Evolutionary conservation across 2,797 vertebrate genomes (phyloP), one percentile per base, ranked within the genome.

Genomic region (Catostomus latipinnis): DNA sequence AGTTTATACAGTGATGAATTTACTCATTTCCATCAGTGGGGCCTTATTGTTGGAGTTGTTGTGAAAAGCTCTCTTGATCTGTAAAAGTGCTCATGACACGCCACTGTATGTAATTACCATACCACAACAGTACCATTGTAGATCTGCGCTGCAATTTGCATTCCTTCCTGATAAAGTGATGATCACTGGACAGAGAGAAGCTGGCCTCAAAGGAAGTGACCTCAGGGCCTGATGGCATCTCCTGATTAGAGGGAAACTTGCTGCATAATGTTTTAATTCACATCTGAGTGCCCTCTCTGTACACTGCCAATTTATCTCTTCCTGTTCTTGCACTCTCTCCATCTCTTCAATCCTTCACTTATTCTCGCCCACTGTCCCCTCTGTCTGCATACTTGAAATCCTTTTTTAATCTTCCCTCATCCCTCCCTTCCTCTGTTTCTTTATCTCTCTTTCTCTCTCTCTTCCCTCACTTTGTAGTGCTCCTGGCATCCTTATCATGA

Each of bases 131-230:
- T 82, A 63, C 71, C 83, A 81, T 86, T 84, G 85, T 84, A 84
- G 85, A 86, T 86, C 83, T 81, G 76, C 81, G 79, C 92, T 87
- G 90, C 88, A 91, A 94, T 94, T 93, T 93, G 90, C 93, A 94
- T 94, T 93, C 88, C 85, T 92, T 89, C 73, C 89, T 89, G 90
- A 93, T 90, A 91, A 94, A 93, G 88, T 87, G 89, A 89, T 90
- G 86, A 86, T 90, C 88, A 89, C 79, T 91, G 87, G 87, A 94
- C 81, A 82, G 78, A 81, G 74, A 84, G 81, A 81, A 84, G 88
- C 89, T 92, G 86, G 92, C 88, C 88, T 91, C 84, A 87, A 91
- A 93, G 93, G 91, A 95, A 94, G 91, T 92, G 86, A 95, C 93
- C 85, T 90, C 69, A 88, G 87, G 89, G 86, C 80, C 85, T 90